Evolutionary conservation across 1,140 invertebrate species (phyloP).

Genomic region (Cotesia typhae): DNA sequence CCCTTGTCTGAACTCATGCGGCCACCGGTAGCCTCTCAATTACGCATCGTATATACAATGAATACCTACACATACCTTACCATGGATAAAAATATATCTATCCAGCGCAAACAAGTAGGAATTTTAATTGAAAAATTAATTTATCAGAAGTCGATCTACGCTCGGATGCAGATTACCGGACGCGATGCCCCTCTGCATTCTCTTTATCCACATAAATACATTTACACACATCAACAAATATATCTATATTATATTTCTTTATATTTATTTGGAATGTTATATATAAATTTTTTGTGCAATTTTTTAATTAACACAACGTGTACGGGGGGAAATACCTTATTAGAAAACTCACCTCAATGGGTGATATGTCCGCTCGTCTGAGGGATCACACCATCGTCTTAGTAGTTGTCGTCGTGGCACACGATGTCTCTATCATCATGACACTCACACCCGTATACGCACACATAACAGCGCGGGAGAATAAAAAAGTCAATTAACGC

Average conservation of each 20-base stretch:
- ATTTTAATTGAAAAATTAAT: constrained; percentile 40
- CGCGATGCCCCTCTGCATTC: constrained; percentile 12
- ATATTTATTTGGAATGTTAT: background rate
- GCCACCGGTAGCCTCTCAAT: constrained; percentile 37
- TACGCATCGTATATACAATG: constrained; percentile 15
- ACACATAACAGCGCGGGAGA: constrained; percentile 1
- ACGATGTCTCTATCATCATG: constrained; percentile 36
- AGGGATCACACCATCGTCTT: constrained; percentile 7
- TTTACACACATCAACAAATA: background rate
- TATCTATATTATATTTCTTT: background rate
- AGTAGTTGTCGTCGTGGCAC: background rate
- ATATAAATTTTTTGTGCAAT: constrained; percentile 28
- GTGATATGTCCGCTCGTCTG: background rate
- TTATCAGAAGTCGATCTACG: constrained; percentile 33
- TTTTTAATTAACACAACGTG: constrained; percentile 31
- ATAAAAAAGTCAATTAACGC: constrained; percentile 34
- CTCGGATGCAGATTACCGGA: constrained; percentile 27
- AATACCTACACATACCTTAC: too few species aligned
- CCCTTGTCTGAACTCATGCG: constrained; percentile 18
- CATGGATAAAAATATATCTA: constrained; percentile 18
- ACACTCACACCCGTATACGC: constrained; percentile 4
- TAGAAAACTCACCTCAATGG: constrained; percentile 26
- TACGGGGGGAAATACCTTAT: constrained; percentile 33
- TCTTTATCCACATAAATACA: background rate
- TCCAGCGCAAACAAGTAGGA: constrained; percentile 21